Evolutionary conservation across 92 coral and sea anemone species (phyloP).

Genomic region (Bergia sp.): DNA sequence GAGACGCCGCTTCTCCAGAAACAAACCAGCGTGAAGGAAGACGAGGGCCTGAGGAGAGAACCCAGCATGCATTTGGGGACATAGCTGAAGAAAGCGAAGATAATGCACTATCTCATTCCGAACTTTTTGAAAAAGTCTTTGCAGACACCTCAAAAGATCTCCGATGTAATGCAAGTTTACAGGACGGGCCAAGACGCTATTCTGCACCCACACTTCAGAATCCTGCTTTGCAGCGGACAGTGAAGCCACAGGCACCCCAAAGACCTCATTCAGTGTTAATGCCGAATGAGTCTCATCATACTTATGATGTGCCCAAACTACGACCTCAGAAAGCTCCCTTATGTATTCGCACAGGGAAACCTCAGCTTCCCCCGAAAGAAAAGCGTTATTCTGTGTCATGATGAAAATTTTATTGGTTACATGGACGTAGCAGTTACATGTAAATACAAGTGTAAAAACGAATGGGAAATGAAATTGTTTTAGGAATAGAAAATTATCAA

Average conservation of each 20-base stretch:
- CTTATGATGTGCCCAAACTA: constrained; percentile 39
- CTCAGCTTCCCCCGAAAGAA: constrained; percentile 35
- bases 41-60: not conserved
- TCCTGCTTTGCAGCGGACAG: constrained; percentile 25
- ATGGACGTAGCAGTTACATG: too few relatives aligned
- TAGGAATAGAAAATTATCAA: too few relatives aligned
- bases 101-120: not conserved
- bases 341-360: constrained; percentile 26
- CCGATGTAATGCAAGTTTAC: not conserved
- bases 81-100: constrained; percentile 17
- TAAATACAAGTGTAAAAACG: too few relatives aligned
- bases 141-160: constrained; percentile 33
- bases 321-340: constrained; percentile 40
- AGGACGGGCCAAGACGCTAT: constrained; percentile 3
- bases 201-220: constrained; percentile 31
- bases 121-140: constrained; percentile 31
- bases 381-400: constrained; percentile 25
- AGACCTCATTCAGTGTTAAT: constrained; percentile 17
- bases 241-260: not conserved
- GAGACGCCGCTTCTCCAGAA: not conserved
- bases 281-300: constrained; percentile 25
- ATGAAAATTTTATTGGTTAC: not conserved
- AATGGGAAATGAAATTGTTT: too few relatives aligned
- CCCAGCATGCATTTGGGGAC: not conserved
- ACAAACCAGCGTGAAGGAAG: not conserved